A percentile compares a stretch with the other conserved stretches of the same genome.
Evolutionary conservation across 1,140 invertebrate species (phyloP).

Genomic region (Drosophila kepulauana): DNA sequence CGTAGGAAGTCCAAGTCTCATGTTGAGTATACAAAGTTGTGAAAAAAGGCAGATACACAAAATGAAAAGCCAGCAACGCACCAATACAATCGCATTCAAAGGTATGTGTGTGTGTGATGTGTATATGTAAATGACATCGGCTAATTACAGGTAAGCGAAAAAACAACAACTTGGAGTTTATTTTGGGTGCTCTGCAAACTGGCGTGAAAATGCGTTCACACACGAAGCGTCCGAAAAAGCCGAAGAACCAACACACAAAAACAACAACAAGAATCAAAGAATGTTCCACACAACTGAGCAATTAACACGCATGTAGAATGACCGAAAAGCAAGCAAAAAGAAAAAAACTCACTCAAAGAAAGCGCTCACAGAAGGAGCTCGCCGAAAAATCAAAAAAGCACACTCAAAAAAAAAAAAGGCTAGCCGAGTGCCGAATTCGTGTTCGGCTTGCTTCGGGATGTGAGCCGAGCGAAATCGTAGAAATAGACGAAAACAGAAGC

Average conservation of each 20-base stretch:
- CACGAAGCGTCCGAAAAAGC: conserved; percentile 15
- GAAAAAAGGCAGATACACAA: conserved; percentile 44
- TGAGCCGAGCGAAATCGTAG: conserved; percentile 48
- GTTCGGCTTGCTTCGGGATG: neutral
- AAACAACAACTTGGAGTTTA: conserved; percentile 71
- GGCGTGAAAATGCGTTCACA: conserved; percentile 78
- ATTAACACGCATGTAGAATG: conserved; percentile 68
- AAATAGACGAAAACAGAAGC: conserved; percentile 75
- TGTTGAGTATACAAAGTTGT: conserved; percentile 11
- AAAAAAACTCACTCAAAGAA: conserved; percentile 33
- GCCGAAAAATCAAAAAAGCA: conserved; percentile 22
- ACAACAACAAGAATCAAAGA: conserved; percentile 62
- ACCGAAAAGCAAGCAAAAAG: conserved; percentile 13
- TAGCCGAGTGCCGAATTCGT: conserved; percentile 35
- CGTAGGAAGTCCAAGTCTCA: conserved; percentile 6
- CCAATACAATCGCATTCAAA: conserved; percentile 9
- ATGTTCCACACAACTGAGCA: conserved; percentile 81
- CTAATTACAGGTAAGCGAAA: conserved; percentile 80
- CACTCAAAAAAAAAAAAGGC: conserved; percentile 24
- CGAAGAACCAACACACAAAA: neutral
- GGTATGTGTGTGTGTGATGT: neutral
- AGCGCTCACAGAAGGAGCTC: neutral
- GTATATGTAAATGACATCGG: conserved; percentile 68
- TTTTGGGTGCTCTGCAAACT: conserved; percentile 58
- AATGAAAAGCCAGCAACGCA: conserved; percentile 34